Percentiles rank a stretch among this genome's conserved stretches.
These are phyloP conservation scores for western clawed frog (Xenopus tropicalis) DNA, from an alignment of 2,113 vertebrate species.

Conservation along the genomic window DNA sequence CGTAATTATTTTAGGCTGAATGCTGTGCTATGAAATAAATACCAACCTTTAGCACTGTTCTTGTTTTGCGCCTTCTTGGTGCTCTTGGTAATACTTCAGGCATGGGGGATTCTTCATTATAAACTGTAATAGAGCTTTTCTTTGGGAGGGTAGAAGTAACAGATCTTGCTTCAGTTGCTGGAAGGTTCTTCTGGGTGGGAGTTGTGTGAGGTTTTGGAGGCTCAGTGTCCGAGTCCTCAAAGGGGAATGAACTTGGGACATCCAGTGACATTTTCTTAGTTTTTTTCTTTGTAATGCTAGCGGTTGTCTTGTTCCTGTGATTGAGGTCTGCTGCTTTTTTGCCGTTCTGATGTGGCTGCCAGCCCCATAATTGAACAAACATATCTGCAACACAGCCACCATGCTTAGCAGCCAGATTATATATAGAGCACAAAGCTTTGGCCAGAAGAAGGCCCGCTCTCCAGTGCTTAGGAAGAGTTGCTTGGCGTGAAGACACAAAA, in stretches of 20 bases:
- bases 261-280: background rate
- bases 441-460: constrained; percentile 68
- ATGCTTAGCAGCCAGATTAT: constrained; percentile 55
- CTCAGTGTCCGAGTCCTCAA: constrained; percentile 57
- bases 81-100: constrained; percentile 47
- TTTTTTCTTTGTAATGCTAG: too few species aligned
- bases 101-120: constrained; percentile 60
- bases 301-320: background rate
- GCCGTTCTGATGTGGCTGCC: constrained; percentile 50
- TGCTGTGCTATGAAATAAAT: background rate
- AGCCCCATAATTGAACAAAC: constrained; percentile 69
- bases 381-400: constrained; percentile 55
- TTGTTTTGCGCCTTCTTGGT: constrained; percentile 70
- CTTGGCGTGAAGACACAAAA: constrained; percentile 56
- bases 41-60: constrained; percentile 71
- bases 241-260: constrained; percentile 27
- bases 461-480: constrained; percentile 55
- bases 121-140: constrained; percentile 71
- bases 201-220: constrained; percentile 42
- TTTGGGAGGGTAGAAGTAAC: constrained; percentile 47
- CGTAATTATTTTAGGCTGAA: too few species aligned
- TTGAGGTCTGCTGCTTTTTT: background rate
- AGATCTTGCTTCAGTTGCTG: constrained; percentile 8
- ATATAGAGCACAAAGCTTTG: constrained; percentile 64
- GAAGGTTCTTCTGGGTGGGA: constrained; percentile 54